Evolutionary conservation across 2,113 vertebrate genomes (phyloP).

Genomic region (Alethe castanea): DNA sequence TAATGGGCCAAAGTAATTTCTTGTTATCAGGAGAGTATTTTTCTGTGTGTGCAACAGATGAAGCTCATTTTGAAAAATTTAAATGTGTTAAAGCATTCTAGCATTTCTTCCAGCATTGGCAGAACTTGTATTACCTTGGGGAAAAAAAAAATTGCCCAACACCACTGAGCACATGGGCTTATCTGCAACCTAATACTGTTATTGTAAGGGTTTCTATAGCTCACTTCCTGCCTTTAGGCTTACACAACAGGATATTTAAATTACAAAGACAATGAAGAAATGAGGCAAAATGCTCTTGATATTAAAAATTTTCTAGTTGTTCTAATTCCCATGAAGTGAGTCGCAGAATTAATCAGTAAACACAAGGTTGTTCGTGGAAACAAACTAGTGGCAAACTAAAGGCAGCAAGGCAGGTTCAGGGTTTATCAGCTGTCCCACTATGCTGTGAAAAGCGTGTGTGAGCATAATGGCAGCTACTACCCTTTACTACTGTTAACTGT

Average conservation of each 20-base stretch:
- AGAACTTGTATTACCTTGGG: background rate
- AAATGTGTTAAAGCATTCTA: background rate
- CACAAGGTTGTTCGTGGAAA: background rate
- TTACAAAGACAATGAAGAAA: slow-evolving; percentile 60
- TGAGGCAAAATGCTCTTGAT: background rate
- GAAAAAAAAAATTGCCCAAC: background rate
- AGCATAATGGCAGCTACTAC: background rate
- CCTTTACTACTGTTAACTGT: background rate
- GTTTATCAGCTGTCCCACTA: background rate
- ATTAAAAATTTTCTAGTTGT: background rate
- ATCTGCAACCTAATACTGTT: slow-evolving; percentile 59
- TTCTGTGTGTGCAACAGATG: background rate
- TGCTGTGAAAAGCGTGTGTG: background rate
- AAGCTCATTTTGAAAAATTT: slow-evolving; percentile 11
- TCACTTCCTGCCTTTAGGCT: slow-evolving; percentile 79
- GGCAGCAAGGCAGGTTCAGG: background rate
- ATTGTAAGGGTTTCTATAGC: slow-evolving; percentile 55
- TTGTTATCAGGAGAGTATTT: background rate
- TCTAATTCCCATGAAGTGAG: background rate
- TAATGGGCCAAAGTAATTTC: background rate
- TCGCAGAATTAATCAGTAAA: slow-evolving; percentile 9
- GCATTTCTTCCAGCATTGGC: background rate
- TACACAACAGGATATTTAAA: slow-evolving; percentile 77
- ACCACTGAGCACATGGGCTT: slow-evolving; percentile 26
- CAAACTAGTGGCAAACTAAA: background rate